These are phyloP conservation scores for Falcaria lacertinaria DNA, from an alignment of 2,888 invertebrate species.

Conservation along the genomic window DNA sequence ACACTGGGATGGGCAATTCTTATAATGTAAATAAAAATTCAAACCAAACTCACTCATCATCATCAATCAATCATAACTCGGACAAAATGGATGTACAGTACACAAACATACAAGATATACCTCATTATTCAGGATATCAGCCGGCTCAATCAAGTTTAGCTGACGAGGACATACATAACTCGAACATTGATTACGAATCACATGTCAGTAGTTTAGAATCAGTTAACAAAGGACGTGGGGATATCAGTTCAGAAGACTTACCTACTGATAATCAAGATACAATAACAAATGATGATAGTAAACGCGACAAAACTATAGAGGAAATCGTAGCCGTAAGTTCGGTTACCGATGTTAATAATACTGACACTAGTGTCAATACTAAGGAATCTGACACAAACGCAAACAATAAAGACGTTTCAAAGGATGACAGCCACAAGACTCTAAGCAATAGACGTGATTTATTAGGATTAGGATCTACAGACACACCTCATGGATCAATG, in stretches of 20 bases:
- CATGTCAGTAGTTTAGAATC: slow-evolving; percentile 10
- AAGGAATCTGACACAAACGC: neutral
- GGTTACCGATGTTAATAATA: slow-evolving; percentile 1
- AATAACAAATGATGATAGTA: slow-evolving; percentile 1
- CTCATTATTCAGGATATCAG: neutral
- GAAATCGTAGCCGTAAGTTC: slow-evolving; percentile 12
- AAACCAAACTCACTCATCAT: neutral
- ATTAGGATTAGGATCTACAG: too few relatives aligned
- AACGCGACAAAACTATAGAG: slow-evolving; percentile 10
- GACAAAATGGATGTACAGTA: neutral
- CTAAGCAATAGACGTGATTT: too few relatives aligned
- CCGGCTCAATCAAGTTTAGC: neutral
- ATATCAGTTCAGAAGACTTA: slow-evolving; percentile 31
- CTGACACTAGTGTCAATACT: neutral
- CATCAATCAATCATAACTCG: neutral
- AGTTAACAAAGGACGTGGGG: slow-evolving; percentile 35
- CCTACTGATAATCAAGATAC: neutral
- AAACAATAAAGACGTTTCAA: too few relatives aligned
- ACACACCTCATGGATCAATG: too few relatives aligned
- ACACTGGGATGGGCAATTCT: neutral
- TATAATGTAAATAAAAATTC: neutral
- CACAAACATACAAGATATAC: neutral
- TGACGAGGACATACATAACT: slow-evolving; percentile 3
- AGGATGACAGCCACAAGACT: too few relatives aligned
- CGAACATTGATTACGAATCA: slow-evolving; percentile 2